These are phyloP conservation scores for Nycteola revayana DNA, from an alignment of 2,888 invertebrate species.

Conservation along the genomic window DNA sequence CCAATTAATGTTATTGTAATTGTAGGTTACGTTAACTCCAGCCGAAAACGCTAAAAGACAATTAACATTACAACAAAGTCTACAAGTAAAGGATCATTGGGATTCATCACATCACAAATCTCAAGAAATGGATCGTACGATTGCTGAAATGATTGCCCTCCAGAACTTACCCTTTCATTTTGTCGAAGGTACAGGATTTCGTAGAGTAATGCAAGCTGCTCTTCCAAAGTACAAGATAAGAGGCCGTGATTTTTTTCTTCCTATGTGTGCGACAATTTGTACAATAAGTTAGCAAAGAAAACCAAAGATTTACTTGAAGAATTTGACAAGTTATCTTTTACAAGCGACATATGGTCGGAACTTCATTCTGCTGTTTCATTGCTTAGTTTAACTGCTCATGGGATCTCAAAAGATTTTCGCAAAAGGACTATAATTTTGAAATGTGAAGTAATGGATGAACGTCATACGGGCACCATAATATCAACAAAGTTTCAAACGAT, in stretches of 20 bases:
- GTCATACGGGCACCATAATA: slow-evolving; percentile 15
- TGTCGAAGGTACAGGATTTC: slow-evolving; percentile 24
- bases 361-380: slow-evolving; percentile 14
- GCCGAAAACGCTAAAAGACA: slow-evolving; percentile 18
- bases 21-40: slow-evolving; percentile 16
- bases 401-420: slow-evolving; percentile 12
- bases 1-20: slow-evolving; percentile 13
- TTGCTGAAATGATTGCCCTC: slow-evolving; percentile 27
- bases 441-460: slow-evolving; percentile 14
- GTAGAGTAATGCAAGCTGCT: slow-evolving; percentile 17
- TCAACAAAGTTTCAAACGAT: slow-evolving; percentile 11
- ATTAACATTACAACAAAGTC: slow-evolving; percentile 21
- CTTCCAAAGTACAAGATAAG: slow-evolving; percentile 21
- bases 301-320: slow-evolving; percentile 17
- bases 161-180: slow-evolving; percentile 24
- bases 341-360: slow-evolving; percentile 15
- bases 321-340: slow-evolving; percentile 20
- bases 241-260: slow-evolving; percentile 20
- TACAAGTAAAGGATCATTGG: slow-evolving; percentile 19
- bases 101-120: slow-evolving; percentile 20
- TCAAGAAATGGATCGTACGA: slow-evolving; percentile 16
- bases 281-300: slow-evolving; percentile 15
- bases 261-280: slow-evolving; percentile 18
- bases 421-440: slow-evolving; percentile 14
- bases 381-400: slow-evolving; percentile 18